Percentiles rank a stretch among this genome's conserved stretches.
Evolutionary conservation across 2,888 invertebrate genomes (phyloP).

Genomic region (Quadroppia sp.): DNA sequence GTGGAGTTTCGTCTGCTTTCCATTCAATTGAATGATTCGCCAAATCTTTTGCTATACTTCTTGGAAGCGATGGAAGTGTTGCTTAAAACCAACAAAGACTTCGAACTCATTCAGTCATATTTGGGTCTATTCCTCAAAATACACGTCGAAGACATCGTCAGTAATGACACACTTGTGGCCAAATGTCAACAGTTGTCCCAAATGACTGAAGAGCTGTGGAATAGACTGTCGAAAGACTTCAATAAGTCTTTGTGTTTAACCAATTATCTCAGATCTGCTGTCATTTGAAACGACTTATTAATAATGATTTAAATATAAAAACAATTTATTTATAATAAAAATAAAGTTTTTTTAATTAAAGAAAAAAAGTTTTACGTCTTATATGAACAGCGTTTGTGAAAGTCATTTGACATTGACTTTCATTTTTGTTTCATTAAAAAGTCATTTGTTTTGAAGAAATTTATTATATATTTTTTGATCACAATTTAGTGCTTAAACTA

Average conservation of each 20-base stretch:
- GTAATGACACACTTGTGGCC: conserved; percentile 48
- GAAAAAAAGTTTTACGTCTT: too few relatives aligned
- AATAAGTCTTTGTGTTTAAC: conserved; percentile 51
- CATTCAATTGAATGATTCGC: conserved; percentile 61
- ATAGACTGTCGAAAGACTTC: conserved; percentile 43
- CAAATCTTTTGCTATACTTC: conserved; percentile 67
- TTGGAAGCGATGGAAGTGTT: conserved; percentile 67
- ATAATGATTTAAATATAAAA: too few relatives aligned
- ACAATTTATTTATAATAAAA: too few relatives aligned
- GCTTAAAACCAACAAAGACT: conserved; percentile 71
- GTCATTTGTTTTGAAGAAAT: too few relatives aligned
- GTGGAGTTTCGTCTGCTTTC: conserved; percentile 73
- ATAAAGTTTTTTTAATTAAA: too few relatives aligned
- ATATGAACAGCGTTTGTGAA: too few relatives aligned
- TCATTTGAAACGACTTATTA: too few relatives aligned
- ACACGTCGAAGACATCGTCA: conserved; percentile 51
- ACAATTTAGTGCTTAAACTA: too few relatives aligned
- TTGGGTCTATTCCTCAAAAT: conserved; percentile 76
- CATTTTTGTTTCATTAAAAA: too few relatives aligned
- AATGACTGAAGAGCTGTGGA: conserved; percentile 43
- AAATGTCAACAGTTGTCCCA: conserved; percentile 39
- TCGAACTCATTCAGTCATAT: conserved; percentile 86
- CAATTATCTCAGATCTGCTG: conserved; percentile 52
- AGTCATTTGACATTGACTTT: too few relatives aligned
- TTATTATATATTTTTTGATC: too few relatives aligned